Evolutionary conservation across 2,797 vertebrate species (phyloP).

Genomic region (Microhierax caerulescens): DNA sequence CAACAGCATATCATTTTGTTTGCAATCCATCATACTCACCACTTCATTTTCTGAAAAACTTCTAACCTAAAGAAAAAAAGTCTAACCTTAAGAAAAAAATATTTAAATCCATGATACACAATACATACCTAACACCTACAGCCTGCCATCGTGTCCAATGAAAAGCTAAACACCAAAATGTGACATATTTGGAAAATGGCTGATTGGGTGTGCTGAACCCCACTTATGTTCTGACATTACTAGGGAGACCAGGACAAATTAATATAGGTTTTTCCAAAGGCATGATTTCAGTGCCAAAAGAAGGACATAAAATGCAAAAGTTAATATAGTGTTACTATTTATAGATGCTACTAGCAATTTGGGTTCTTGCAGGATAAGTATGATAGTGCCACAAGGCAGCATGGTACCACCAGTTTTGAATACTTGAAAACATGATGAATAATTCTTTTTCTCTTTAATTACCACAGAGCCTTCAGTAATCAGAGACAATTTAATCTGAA

Average conservation of each 20-base stretch:
- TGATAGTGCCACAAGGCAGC: not conserved
- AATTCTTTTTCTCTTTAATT: not conserved
- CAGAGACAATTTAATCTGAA: not conserved
- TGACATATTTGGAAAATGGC: not conserved
- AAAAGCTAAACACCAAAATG: not conserved
- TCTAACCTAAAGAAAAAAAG: not conserved
- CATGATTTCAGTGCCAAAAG: not conserved
- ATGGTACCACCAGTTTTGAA: not conserved
- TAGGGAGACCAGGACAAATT: not conserved
- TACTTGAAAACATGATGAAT: not conserved
- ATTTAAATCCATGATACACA: not conserved
- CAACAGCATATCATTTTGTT: too few relatives aligned
- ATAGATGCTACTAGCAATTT: not conserved
- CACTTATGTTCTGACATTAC: not conserved
- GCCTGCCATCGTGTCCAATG: not conserved
- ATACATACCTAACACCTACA: not conserved
- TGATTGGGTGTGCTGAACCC: not conserved
- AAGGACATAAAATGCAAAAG: not conserved
- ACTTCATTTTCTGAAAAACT: not conserved
- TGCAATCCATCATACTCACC: not conserved
- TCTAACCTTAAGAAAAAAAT: not conserved
- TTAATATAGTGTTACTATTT: not conserved
- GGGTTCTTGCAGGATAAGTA: not conserved
- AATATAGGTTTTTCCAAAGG: not conserved
- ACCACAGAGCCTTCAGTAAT: not conserved